These are phyloP conservation scores for Drosophila picticornis DNA, from an alignment of 2,888 invertebrate species.

Conservation along the genomic window DNA sequence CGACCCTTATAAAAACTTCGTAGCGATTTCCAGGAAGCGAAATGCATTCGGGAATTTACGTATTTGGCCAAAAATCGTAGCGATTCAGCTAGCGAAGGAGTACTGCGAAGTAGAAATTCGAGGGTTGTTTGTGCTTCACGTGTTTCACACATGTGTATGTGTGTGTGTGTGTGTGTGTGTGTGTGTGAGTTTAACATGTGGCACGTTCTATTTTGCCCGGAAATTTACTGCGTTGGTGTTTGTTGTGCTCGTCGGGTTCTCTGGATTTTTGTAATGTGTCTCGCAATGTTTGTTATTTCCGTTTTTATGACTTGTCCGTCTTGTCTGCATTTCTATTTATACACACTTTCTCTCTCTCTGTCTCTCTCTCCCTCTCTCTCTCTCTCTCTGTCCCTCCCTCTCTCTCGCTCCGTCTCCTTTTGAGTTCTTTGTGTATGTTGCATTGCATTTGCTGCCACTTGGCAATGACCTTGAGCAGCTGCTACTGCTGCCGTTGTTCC, in stretches of 20 bases:
- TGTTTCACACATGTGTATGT: background rate
- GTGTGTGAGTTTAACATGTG: constrained; percentile 51
- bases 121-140: constrained; percentile 47
- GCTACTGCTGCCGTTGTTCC: constrained; percentile 21
- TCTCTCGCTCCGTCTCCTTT: background rate
- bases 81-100: constrained; percentile 14
- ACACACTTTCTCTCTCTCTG: background rate
- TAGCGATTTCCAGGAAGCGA: constrained; percentile 46
- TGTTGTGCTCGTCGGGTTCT: constrained; percentile 26
- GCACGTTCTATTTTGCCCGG: constrained; percentile 57
- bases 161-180: constrained; percentile 4
- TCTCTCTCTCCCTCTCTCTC: background rate
- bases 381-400: background rate
- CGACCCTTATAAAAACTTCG: constrained; percentile 25
- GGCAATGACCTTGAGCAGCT: constrained; percentile 71
- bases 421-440: background rate
- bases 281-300: constrained; percentile 16
- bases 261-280: constrained; percentile 43
- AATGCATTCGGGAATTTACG: constrained; percentile 35
- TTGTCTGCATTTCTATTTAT: constrained; percentile 52
- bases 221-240: constrained; percentile 38
- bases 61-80: constrained; percentile 1
- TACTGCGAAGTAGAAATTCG: constrained; percentile 12
- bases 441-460: constrained; percentile 45
- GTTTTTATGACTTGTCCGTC: constrained; percentile 29